phyloP scores from a whole-genome alignment of 2,888 invertebrate species.

The Pasiphila rectangulata region DNA sequence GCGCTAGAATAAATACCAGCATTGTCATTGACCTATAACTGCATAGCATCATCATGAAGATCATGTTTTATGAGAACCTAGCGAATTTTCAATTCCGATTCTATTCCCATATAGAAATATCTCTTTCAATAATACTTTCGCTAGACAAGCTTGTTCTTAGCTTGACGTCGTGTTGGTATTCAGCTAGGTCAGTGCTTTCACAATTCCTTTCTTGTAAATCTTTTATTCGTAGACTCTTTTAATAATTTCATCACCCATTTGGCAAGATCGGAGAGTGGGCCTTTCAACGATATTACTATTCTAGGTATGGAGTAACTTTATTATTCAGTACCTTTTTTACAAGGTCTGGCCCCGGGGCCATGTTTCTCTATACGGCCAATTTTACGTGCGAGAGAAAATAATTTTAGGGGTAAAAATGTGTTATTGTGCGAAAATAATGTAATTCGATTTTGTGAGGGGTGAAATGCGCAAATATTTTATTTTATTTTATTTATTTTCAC shows the following conservation, averaged over 20 bases:
- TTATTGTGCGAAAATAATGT: conserved; percentile 21
- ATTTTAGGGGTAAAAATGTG: conserved; percentile 18
- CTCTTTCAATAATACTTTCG: conserved; percentile 4
- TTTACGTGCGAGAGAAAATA: conserved; percentile 23
- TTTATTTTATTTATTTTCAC: too few species aligned
- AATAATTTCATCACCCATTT: conserved; percentile 43
- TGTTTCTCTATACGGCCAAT: conserved; percentile 27
- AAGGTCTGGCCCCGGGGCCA: conserved; percentile 13
- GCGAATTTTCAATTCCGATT: too few species aligned
- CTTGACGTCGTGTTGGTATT: conserved; percentile 8
- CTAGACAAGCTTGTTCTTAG: conserved; percentile 18
- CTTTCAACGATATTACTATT: conserved; percentile 33
- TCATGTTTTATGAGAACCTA: background rate
- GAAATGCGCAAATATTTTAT: conserved; percentile 12
- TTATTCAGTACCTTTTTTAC: conserved; percentile 34
- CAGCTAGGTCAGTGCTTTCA: conserved; percentile 14
- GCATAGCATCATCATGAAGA: background rate
- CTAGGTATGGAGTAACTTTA: conserved; percentile 31
- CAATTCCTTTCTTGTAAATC: conserved; percentile 32
- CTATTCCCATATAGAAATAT: too few species aligned
- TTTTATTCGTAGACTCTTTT: conserved; percentile 36
- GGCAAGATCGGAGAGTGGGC: conserved; percentile 28
- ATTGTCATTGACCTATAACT: background rate
- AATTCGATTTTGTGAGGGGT: conserved; percentile 4
- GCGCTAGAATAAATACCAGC: background rate